Base-by-base conservation (phyloP, 64 coral and sea anemone genomes). In the Porites lutea region DNA sequence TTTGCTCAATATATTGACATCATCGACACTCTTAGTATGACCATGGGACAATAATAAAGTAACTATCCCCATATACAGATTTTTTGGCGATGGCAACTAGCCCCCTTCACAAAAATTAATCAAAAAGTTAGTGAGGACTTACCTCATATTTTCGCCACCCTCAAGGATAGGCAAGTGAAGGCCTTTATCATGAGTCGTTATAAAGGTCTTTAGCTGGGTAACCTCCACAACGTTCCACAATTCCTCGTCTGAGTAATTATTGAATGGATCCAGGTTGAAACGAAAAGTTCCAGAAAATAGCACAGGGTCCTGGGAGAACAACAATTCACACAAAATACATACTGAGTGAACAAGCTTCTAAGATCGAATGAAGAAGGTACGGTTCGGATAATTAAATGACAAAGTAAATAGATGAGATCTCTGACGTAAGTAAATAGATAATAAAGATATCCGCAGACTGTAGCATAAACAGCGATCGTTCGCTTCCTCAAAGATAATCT, bases 91-190 rank as follows among this genome's bases (percentile, higher is more conserved):
- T 16, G 27, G 27, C 27, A 37, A 37, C 0, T 37, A 1, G 27
- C 27, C 10, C 7, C 8, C 4, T 14, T 5, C 4, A 5, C 6
- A 19, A 43, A 74, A 4, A 59, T 8, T 27, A 52, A 13, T 14
- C 54, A 19, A 43, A 74, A 60, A 6, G 10, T 71, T 20, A 3
- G 21, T 37, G 1, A 64, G 16, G 12, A 19, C 19, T 7, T 93
- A 98, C 96, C 96, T 98, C 9, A 98, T 66, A 70, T 98, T 98
- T 43, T 90, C 93, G 73, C 96, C 96, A 44, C 96, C 93, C 48
- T 95, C 93, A 14, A 44, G 60, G 18, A 98, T 82, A 13, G 8
- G 18, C 52, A 93, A 77, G 19, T 71, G 70, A 4, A 98, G 77
- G 12, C 93, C 90, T 61, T 95, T 61, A 18, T 92, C 71, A 62